phyloP scores from a whole-genome alignment of 2,113 vertebrate species.

The Cisticola juncidis region DNA sequence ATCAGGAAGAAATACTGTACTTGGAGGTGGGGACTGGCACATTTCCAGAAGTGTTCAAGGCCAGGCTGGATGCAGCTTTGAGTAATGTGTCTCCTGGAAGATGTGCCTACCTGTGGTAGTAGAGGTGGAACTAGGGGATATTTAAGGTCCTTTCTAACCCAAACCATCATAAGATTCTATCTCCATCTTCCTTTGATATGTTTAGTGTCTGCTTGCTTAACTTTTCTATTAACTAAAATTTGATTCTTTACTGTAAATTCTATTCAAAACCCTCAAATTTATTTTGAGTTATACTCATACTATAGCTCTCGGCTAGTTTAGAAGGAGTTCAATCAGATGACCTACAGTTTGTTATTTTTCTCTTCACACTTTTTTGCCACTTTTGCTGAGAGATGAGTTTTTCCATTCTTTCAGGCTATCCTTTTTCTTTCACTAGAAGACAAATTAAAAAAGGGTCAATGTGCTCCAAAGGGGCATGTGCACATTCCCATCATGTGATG shows the following conservation, averaged over 20 bases:
- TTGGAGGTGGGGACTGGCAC: not conserved
- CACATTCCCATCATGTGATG: rapidly evolving
- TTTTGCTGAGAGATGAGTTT: not conserved
- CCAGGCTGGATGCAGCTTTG: not conserved
- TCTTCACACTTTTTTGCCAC: not conserved
- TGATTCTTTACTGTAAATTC: not conserved
- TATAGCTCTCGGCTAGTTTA: not conserved
- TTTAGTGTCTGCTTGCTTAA: not conserved
- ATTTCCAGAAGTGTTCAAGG: not conserved
- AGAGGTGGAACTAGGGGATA: not conserved
- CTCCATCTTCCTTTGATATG: not conserved
- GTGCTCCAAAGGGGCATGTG: not conserved
- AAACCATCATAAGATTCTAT: not conserved
- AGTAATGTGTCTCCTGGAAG: not conserved
- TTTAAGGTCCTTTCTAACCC: not conserved
- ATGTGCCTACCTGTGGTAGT: not conserved
- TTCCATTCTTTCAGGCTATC: not conserved
- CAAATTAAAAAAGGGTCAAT: not conserved
- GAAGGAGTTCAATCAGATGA: not conserved
- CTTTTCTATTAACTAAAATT: not conserved
- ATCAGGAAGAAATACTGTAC: not conserved
- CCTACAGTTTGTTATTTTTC: not conserved
- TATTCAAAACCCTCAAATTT: not conserved
- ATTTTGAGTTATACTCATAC: not conserved
- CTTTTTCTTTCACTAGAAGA: not conserved